Evolutionary conservation across 2,888 invertebrate genomes (phyloP).

Genomic region (Theodoxus fluviatilis): DNA sequence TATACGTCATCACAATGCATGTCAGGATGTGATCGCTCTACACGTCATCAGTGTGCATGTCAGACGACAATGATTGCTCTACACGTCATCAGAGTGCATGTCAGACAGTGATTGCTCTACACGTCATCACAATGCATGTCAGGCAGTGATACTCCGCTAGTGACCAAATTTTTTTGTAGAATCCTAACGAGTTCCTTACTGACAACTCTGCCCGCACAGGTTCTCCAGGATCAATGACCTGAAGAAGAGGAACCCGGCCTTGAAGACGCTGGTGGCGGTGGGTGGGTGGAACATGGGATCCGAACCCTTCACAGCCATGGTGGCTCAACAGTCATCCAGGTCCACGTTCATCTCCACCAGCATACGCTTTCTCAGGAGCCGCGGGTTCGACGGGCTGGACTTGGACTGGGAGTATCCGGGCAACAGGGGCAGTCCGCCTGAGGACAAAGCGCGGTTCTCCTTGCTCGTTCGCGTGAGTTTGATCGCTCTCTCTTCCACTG

Average conservation of each 20-base stretch:
- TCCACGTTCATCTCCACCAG: conserved; percentile 44
- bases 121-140: no score
- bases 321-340: conserved; percentile 40
- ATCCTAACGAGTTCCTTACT: no score
- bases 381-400: conserved; percentile 84
- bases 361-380: conserved; percentile 45
- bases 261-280: conserved; percentile 83
- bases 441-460: conserved; percentile 50
- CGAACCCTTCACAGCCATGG: conserved; percentile 67
- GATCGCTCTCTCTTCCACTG: no score
- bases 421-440: conserved; percentile 55
- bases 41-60: no score
- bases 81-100: no score
- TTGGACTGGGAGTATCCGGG: conserved; percentile 92
- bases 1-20: no score
- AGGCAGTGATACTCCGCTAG: no score
- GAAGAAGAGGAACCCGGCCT: conserved; percentile 72
- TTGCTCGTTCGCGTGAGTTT: conserved; percentile 46
- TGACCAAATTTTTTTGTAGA: no score
- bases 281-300: conserved; percentile 97
- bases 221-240: conserved; percentile 79
- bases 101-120: no score
- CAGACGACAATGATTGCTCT: no score
- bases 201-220: no score
- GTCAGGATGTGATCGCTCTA: no score